phyloP scores from a whole-genome alignment of 2,113 vertebrate genomes.

The Dolichallabes microphthalmus region DNA sequence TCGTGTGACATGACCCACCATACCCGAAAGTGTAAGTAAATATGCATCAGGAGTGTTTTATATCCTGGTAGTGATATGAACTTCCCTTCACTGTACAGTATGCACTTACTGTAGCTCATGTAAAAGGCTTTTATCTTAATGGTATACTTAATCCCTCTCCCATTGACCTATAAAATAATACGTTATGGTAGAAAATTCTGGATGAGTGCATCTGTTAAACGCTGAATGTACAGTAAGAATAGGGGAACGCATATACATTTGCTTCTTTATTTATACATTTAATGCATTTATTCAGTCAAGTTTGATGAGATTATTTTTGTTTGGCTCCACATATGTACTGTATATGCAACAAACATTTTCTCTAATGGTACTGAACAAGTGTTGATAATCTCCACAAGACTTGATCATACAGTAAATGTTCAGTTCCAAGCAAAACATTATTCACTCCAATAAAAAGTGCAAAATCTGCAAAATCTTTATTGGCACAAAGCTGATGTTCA shows the following conservation, averaged over 20 bases:
- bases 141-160: neutral
- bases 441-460: neutral
- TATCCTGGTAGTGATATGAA: neutral
- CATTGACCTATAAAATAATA: neutral
- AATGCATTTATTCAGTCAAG: neutral
- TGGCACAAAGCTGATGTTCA: neutral
- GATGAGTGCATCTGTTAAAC: neutral
- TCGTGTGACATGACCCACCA: neutral
- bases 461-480: neutral
- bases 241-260: neutral
- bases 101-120: neutral
- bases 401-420: neutral
- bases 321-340: neutral
- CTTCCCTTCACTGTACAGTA: neutral
- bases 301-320: neutral
- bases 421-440: neutral
- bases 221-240: neutral
- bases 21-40: neutral
- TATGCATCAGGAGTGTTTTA: neutral
- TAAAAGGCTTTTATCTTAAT: neutral
- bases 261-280: neutral
- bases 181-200: neutral
- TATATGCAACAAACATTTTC: constrained; percentile 5
- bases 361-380: neutral
- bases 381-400: neutral